Evolutionary conservation across 1,140 invertebrate species (phyloP).

Genomic region (Aphis craccivora): DNA sequence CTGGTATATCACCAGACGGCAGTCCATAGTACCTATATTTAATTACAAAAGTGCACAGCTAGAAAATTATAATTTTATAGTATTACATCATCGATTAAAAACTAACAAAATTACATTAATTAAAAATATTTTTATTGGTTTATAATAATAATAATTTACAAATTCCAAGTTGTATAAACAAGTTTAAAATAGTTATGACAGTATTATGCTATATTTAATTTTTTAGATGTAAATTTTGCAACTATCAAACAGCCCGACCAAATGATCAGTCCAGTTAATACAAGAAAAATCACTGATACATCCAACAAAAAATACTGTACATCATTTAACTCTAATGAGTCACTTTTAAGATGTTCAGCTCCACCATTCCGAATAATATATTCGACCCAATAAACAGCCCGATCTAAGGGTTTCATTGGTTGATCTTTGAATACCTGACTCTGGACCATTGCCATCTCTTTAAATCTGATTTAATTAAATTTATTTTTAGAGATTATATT

Average conservation of each 20-base stretch:
- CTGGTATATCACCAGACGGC: too few species aligned
- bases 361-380: slow-evolving; percentile 68
- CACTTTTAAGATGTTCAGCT: slow-evolving; percentile 61
- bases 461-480: slow-evolving; percentile 62
- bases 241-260: neutral
- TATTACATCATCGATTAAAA: too few species aligned
- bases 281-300: neutral
- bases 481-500: neutral
- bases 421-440: slow-evolving; percentile 64
- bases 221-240: neutral
- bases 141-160: neutral
- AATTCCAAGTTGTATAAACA: neutral
- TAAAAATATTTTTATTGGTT: neutral
- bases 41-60: too few species aligned
- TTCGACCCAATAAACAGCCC: slow-evolving; percentile 68
- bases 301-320: slow-evolving; percentile 61
- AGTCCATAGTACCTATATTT: too few species aligned
- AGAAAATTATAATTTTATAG: too few species aligned
- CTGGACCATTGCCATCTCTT: slow-evolving; percentile 61
- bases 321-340: slow-evolving; percentile 60
- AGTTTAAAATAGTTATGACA: neutral
- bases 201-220: neutral
- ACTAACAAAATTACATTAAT: neutral
- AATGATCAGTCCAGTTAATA: neutral
- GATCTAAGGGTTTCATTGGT: slow-evolving; percentile 64